Base-by-base conservation (phyloP, 2,797 vertebrate species). In the Gambelia wislizenii region DNA sequence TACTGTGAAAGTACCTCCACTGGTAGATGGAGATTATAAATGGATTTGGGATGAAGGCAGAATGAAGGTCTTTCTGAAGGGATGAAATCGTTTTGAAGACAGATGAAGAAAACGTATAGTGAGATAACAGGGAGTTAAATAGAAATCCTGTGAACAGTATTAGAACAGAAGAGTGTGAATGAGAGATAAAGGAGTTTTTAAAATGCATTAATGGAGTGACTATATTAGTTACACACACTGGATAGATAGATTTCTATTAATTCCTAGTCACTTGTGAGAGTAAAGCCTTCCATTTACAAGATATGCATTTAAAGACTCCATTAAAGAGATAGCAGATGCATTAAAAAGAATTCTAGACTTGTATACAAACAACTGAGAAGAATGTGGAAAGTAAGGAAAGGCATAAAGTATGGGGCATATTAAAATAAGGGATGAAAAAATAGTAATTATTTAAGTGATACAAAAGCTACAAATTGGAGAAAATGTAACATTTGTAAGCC, bases 1-100 rank as follows among this genome's bases (percentile, higher is more conserved):
- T 44, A 25, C 13, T 6, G 12, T 16, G 9, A n/a, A 39, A 1
- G 0, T 18, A 6, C 80, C 33, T 90, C 83, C 89, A 74, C 92
- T 75, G 6, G n/a, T 69, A 16, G n/a, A n/a, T 0, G 0, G 8
- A 69, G 69, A n/a, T 89, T 85, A 84, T 0, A 2, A 56, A 39
- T 69, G 87, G 84, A 72, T 64, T 91, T 83, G 74, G 61, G 86
- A 89, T 59, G 49, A 89, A 20, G 89, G 4, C 44, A 64, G 88
- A 93, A 91, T 74, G 52, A 39, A 79, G 56, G 10, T 27, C 8
- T 33, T 2, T 20, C 10, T 59, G 6, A 52, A 30, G 70, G 44
- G 18, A 49, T 49, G 27, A 75, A 87, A 6, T 79, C 54, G 52
- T 33, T 82, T 70, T 22, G 14, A 8, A 87, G 72, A 39, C 13